Base-by-base conservation (phyloP, 2,797 vertebrate genomes). In the Sus cebifrons region DNA sequence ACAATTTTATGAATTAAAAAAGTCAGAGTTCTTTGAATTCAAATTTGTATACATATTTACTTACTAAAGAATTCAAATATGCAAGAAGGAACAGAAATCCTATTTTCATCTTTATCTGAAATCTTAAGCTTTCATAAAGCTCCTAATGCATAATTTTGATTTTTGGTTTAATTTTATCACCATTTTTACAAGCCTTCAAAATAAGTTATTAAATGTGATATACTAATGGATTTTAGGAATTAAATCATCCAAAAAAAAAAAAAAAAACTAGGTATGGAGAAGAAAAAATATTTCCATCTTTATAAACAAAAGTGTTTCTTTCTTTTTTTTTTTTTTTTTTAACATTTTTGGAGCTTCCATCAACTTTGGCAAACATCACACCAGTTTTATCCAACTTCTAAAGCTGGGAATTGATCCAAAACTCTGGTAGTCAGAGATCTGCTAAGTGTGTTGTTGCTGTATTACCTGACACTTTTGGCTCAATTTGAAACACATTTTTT, bases 391-490 rank as follows among this genome's bases (percentile, higher is more conserved):
- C 98, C 98, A 98, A 98, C 96, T 98, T 98, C 98, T 98, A 94
- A 98, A 97, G 64, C 98, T 98, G 98, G 98, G 98, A 98, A 54
- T 23, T 94, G 71, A 52, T 97, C 98, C 98, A 98, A 97, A 97
- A 62, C 89, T 97, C 88, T 97, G 94, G 97, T 97, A 98, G 98
- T 98, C 95, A 94, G 97, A 98, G 91, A 97, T 98, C 98, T 98
- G 97, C 16, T 79, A 97, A 98, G 92, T 88, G 14, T 98, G 95
- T 97, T 98, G 87, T 95, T 98, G 64, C 92, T 98, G 87, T 98
- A 98, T 98, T 98, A 98, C 98, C 98, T 98, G 98, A 98, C 96
- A 97, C 86, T 97, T 98, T 97, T 98, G 98, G 98, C 97, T 86
- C 77, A 88, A 77, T 97, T 97, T 97, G 94, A 86, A 89, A 95